Evolutionary conservation across 1,140 invertebrate species (phyloP), one percentile per base, ranked within the genome.

Genomic region (Adelges cooleyi): DNA sequence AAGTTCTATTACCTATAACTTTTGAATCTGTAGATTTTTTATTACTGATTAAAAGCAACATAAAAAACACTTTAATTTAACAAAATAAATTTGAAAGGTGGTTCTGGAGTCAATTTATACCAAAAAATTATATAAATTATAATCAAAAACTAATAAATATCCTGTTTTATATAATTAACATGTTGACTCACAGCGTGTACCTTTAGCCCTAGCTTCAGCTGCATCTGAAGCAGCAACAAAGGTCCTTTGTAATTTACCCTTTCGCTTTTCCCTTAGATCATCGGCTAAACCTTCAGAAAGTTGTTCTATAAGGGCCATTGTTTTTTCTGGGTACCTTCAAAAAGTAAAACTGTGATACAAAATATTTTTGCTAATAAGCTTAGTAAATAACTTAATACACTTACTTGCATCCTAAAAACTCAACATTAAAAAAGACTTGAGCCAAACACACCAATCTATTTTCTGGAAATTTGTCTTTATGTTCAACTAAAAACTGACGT

Each of bases 341-440:
- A 66, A 66, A 68, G 23, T 59, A 69, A 69, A 27, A 51, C 27
- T 22, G 36, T 66, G 52, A 51, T 9, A 44, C 18, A 46, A 40
- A 40, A 42, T 42, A 22, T 1, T 23, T 13, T 29, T 48, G n/a
- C n/a, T 17, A n/a, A n/a, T 33, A 6, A 33, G 11, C 11, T 33
- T 33, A 33, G 5, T 11, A 33, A 33, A n/a, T 6, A 42, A 13
- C 27, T 42, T 18, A 23, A 33, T 36, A 22, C 23, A 44, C 70
- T 74, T 78, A 89, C 85, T 81, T 83, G 78, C 89, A 91, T 44
- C 89, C 89, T 70, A 92, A 77, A 59, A 90, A 81, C 73, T 91
- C 89, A 40, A 91, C 79, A 74, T 92, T 93, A 0, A 82, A 80
- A 72, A 90, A 91, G 11, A 87, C 86, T 76, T 87, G 83, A 13